Conservation (phyloP, 2,113 vertebrate species). For the Anser brachyrhynchus region DNA sequence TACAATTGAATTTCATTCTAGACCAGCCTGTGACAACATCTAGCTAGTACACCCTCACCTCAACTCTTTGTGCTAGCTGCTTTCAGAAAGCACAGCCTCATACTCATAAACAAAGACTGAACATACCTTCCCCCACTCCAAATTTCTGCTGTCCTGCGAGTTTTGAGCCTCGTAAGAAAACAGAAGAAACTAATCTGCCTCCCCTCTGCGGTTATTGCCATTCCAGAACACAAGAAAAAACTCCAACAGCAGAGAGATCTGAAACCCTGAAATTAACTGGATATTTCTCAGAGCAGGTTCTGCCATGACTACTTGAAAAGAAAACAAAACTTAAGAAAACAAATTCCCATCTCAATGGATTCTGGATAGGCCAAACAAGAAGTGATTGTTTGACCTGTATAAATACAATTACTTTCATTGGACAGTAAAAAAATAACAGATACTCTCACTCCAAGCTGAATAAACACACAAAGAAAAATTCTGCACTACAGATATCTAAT, state of each 20-base stretch:
- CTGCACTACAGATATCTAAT: neutral
- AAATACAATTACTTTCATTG: neutral
- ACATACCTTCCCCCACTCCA: neutral
- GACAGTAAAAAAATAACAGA: neutral
- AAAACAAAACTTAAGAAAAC: neutral
- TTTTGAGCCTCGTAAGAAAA: neutral
- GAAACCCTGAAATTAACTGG: neutral
- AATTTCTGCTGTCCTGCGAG: neutral
- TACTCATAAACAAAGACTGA: neutral
- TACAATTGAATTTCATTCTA: neutral
- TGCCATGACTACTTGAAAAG: neutral
- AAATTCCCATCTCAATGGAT: neutral
- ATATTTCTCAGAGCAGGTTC: neutral
- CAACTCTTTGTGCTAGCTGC: neutral
- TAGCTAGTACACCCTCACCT: neutral
- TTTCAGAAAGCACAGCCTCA: neutral
- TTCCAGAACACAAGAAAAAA: neutral
- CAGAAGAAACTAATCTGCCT: neutral
- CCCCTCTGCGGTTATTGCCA: neutral
- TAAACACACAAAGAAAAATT: neutral
- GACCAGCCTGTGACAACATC: neutral
- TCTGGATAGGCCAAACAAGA: neutral
- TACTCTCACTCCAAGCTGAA: neutral
- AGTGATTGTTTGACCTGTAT: neutral
- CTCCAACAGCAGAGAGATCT: neutral